Evolutionary conservation across 2,797 vertebrate species (phyloP).

Genomic region (Mus spretus): DNA sequence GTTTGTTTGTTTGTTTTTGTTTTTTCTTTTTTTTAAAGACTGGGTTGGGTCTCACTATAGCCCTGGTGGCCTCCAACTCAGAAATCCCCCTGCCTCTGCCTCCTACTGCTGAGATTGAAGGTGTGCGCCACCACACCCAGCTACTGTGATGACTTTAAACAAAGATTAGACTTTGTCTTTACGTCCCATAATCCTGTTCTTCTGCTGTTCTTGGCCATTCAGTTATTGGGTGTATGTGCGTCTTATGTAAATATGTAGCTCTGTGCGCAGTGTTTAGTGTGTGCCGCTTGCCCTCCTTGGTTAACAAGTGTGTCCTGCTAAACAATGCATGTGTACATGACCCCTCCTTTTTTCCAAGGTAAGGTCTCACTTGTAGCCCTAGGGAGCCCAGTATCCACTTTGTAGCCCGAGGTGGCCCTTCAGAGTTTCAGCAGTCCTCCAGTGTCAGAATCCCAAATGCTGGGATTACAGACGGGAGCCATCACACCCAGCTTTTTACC

Average conservation of each 20-base stretch:
- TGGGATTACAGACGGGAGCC: no score
- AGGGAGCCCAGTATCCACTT: background rate
- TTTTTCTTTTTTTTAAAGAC: background rate
- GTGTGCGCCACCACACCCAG: background rate
- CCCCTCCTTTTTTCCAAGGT: background rate
- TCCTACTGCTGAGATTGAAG: background rate
- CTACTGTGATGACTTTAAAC: background rate
- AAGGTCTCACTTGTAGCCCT: background rate
- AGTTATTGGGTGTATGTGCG: background rate
- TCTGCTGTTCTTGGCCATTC: conserved; percentile 36
- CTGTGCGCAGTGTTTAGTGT: conserved; percentile 15
- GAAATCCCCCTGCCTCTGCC: background rate
- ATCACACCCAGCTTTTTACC: background rate
- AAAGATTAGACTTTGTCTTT: background rate
- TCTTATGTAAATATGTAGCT: conserved; percentile 33
- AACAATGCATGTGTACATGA: background rate
- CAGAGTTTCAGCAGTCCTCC: background rate
- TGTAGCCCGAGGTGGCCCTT: background rate
- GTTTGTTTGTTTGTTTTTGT: no score
- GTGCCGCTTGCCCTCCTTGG: conserved; percentile 46
- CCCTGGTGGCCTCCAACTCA: background rate
- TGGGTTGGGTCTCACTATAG: background rate
- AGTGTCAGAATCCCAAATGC: background rate
- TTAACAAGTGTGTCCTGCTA: background rate
- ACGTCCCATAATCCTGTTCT: background rate